A percentile compares a stretch with the other conserved stretches of the same genome.
phyloP scores from a whole-genome alignment of 2,888 invertebrate species.

The Pyrrhia umbra region DNA sequence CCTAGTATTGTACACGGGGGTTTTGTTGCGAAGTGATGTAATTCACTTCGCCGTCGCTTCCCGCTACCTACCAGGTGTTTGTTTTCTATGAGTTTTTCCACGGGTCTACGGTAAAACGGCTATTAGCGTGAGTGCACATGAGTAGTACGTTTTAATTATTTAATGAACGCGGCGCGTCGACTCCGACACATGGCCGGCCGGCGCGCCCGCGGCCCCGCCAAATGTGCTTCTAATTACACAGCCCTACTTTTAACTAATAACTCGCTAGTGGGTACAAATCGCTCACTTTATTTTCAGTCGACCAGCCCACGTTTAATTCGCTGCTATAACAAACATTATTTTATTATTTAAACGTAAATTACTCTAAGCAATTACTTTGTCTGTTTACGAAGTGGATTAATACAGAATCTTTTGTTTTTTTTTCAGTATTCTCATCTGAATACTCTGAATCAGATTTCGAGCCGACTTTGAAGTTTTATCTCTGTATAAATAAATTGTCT shows the following conservation, averaged over 20 bases:
- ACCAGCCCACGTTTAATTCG: slow-evolving; percentile 31
- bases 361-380: slow-evolving; percentile 38
- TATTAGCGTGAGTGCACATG: slow-evolving; percentile 71
- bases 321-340: slow-evolving; percentile 25
- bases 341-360: slow-evolving; percentile 51
- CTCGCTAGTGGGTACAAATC: slow-evolving; percentile 77
- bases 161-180: slow-evolving; percentile 68
- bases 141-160: slow-evolving; percentile 77
- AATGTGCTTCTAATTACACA: slow-evolving; percentile 84
- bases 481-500: slow-evolving; percentile 85
- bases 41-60: slow-evolving; percentile 61
- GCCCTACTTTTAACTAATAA: slow-evolving; percentile 81
- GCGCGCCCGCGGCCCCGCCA: slow-evolving; percentile 69
- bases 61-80: slow-evolving; percentile 64
- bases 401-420: slow-evolving; percentile 53
- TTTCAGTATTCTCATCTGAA: slow-evolving; percentile 44
- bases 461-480: slow-evolving; percentile 76
- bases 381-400: slow-evolving; percentile 56
- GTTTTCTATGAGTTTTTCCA: slow-evolving; percentile 66
- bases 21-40: slow-evolving; percentile 66
- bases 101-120: slow-evolving; percentile 60
- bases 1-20: slow-evolving; percentile 62
- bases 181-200: slow-evolving; percentile 69
- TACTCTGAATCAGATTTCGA: slow-evolving; percentile 47
- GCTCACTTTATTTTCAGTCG: slow-evolving; percentile 74